Conservation (phyloP, 1,140 invertebrate genomes). For the Meloidogyne floridensis region DNA sequence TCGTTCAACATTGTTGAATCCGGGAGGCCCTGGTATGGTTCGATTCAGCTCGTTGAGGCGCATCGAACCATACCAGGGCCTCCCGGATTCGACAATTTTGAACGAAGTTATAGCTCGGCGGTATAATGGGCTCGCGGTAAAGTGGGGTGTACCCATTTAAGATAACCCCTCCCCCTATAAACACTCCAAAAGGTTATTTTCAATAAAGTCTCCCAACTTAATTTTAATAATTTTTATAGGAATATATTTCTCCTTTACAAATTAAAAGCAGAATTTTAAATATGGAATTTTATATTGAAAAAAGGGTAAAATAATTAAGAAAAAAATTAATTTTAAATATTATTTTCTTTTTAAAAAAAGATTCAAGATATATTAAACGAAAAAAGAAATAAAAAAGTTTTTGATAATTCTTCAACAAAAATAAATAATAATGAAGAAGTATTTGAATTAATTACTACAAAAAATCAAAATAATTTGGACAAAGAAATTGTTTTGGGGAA, state of each 20-base stretch:
- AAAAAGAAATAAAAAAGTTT: background rate
- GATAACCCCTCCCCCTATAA: no score
- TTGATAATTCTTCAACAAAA: background rate
- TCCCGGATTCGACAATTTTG: no score
- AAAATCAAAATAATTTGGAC: background rate
- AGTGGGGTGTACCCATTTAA: no score
- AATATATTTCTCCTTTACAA: background rate
- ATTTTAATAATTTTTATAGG: background rate
- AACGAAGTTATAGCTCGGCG: no score
- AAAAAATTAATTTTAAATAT: background rate
- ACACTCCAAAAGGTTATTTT: no score
- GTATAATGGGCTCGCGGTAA: no score
- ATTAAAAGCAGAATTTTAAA: background rate
- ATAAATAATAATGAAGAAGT: background rate
- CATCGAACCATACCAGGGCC: no score
- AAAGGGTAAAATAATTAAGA: background rate
- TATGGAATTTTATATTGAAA: constrained; percentile 10
- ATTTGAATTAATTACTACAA: background rate
- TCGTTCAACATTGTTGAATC: no score
- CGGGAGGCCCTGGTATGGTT: no score
- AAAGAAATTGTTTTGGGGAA: background rate
- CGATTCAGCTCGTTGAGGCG: no score
- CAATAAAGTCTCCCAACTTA: background rate
- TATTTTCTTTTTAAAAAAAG: background rate
- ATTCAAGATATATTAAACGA: background rate